Evolutionary conservation across 2,113 vertebrate genomes (phyloP), one percentile per base, ranked within the genome.

Genomic region (Gambusia affinis): DNA sequence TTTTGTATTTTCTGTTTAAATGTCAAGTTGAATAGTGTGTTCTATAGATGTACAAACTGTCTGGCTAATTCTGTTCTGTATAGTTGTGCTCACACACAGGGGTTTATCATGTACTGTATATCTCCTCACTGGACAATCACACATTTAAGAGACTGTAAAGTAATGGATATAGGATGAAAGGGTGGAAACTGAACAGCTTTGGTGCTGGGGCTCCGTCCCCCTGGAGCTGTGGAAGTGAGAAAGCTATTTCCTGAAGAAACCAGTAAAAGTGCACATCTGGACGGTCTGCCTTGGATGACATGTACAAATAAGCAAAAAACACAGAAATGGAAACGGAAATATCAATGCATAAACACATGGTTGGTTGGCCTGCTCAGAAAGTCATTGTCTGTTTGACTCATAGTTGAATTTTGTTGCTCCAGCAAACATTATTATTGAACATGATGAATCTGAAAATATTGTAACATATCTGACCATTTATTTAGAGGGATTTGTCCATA

Each of bases 81-180:
- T 92, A 92, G 87, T 91, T 62, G 85, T 93, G 90, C 91, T 89
- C 83, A 90, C 90, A 87, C 87, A 92, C 91, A 93, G 91, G 93
- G 92, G 89, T 93, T 91, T 91, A 93, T 93, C 91, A 91, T 89
- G 92, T 93, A 93, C 92, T 93, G 92, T 93, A 92, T 88, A 93
- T 90, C 85, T 89, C 90, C 86, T 92, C 90, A 93, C 89, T 91
- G 92, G 92, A 93, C 92, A 93, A 93, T 93, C 92, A 93, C 85
- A 78, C 28, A 60, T 90, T 82, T 78, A 84, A 85, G 78, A 88
- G 85, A 86, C 78, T 92, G 87, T 89, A 92, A 89, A 91, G 80
- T 89, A 90, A 47, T 47, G 85, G 88, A 76, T 64, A 86, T 72
- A 71, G 78, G 85, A 88, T 80, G n/a, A n/a, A n/a, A n/a, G 64